Evolutionary conservation across 2,113 vertebrate genomes (phyloP), one percentile per base, ranked within the genome.

Genomic region (Agapornis roseicollis): DNA sequence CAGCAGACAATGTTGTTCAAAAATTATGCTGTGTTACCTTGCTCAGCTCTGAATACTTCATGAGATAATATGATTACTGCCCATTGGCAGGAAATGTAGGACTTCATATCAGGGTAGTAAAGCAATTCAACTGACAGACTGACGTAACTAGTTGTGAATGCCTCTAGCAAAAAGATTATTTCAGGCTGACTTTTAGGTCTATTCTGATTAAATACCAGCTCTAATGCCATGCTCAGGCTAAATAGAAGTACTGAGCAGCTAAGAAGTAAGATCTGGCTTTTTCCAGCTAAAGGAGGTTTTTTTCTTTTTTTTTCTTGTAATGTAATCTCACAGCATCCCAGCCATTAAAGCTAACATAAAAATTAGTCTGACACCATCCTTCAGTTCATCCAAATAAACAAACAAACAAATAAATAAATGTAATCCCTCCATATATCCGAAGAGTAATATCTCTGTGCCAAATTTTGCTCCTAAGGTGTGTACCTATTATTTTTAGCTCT

Each of bases 101-200:
- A 79, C 83, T 90, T 81, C 5, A 5, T 76, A 73, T 94, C 88
- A 87, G 39, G 29, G 49, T 37, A 69, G 80, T 58, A 76, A 78
- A 79, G 44, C 83, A 72, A 49, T 92, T 53, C 11, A 5, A 13
- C 58, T 81, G 93, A 89, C 66, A 79, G 80, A 29, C 61, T 76
- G 91, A 80, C 89, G 85, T 73, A 61, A 70, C 52, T 61, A 23
- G 44, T n/a, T 68, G 41, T 81, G 61, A 31, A 44, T 81, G 61
- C 85, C 80, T 85, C 73, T 85, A 80, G 88, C 72, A 84, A 56
- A 96, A 85, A 50, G 9, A 66, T 83, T 65, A 73, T 71, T 92
- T 84, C 73, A 52, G 41, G 39, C 47, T 92, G 76, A 84, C 17
- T 90, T 92, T 74, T 85, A 82, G 23, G 44, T 85, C 37, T 89